Evolutionary conservation across 2,888 invertebrate species (phyloP), one percentile per base, ranked within the genome.

Genomic region (Aphidius colemani): DNA sequence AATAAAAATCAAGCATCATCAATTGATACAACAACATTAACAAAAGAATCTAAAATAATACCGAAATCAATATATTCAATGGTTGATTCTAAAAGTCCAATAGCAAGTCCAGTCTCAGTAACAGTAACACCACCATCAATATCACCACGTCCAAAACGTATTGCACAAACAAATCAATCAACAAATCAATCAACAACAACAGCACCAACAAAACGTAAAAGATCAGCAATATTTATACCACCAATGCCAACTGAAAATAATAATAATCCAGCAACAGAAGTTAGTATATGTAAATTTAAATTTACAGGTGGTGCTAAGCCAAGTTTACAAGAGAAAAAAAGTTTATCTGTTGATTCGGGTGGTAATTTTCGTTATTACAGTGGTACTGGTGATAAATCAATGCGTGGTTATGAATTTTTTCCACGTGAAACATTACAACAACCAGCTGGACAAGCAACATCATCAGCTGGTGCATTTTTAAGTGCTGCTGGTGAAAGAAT

Each of bases 271-370:
- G 90, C 92, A 0, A 91, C 92, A 0, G 93, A 93, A 82, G 95
- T 93, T 50, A 92, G 92, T 80, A 95, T 95, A 76, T 95, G 95
- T 80, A 95, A 95, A 81, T 95, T 95, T 78, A 95, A 95, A 79
- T 95, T 95, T 78, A 95, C 94, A 0, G 95, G 95, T 0, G 95
- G 95, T 0, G 93, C 94, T 0, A 93, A 94, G 70, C 95, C 95
- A 0, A 90, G 90, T 64, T 78, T 95, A 56, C 94, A 95, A 78
- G 95, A 95, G 76, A 95, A 95, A 83, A 95, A 95, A 81, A 94
- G 94, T 89, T 85, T 95, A 0, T 94, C 94, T 0, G 94, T 95
- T 0, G 95, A 95, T 79, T 90, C 94, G 0, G 94, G 93, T 1
- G 95, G 95, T 0, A 94, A 94, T 76, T 94, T 95, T 71, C 85